phyloP scores from a whole-genome alignment of 2,888 invertebrate species.

The Leucozona laternaria region DNA sequence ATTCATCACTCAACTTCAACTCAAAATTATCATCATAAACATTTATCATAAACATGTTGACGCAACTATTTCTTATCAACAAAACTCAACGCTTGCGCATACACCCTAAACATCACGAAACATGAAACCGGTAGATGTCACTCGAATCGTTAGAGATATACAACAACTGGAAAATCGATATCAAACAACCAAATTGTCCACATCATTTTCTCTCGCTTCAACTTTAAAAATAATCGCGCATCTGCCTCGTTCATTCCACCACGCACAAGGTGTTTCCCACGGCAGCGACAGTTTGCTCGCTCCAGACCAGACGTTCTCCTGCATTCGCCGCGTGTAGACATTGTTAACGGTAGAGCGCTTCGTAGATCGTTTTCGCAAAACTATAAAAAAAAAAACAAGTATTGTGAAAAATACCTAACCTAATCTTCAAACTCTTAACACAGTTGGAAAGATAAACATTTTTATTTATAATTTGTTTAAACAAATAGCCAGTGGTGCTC shows the following conservation, averaged over 20 bases:
- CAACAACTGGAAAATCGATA: constrained; percentile 68
- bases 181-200: constrained; percentile 56
- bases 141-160: constrained; percentile 27
- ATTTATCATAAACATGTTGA: constrained; percentile 20
- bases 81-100: constrained; percentile 63
- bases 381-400: constrained; percentile 25
- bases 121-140: constrained; percentile 57
- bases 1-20: not conserved
- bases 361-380: constrained; percentile 65
- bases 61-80: constrained; percentile 53
- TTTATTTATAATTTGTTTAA: constrained; percentile 61
- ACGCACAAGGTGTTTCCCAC: constrained; percentile 75
- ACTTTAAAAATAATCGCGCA: constrained; percentile 45
- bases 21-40: not conserved
- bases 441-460: constrained; percentile 47
- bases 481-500: constrained; percentile 33
- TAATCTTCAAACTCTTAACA: constrained; percentile 31
- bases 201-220: constrained; percentile 57
- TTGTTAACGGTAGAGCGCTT: constrained; percentile 70
- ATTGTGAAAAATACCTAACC: constrained; percentile 62
- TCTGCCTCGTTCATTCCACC: constrained; percentile 63
- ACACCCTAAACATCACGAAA: not conserved
- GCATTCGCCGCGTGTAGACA: constrained; percentile 76
- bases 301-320: constrained; percentile 76
- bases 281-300: constrained; percentile 72